phyloP scores from a whole-genome alignment of 2,113 vertebrate genomes.

The Lagopus muta region DNA sequence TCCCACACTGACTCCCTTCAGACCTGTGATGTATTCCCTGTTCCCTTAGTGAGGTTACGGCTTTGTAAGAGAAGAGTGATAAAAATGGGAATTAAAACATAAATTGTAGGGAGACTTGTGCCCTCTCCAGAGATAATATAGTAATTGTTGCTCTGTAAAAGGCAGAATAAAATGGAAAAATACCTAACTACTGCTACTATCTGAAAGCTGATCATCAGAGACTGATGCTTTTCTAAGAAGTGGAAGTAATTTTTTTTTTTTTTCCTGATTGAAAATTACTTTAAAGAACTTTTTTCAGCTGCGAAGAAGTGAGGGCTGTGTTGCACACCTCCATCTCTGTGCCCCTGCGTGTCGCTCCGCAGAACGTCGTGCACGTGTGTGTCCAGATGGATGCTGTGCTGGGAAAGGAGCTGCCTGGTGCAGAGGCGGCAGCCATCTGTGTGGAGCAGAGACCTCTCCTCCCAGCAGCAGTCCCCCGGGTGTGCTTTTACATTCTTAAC shows the following conservation, averaged over 20 bases:
- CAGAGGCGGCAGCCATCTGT: background rate
- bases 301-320: background rate
- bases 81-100: slow-evolving; percentile 1
- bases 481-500: background rate
- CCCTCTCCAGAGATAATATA: background rate
- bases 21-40: background rate
- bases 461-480: background rate
- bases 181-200: background rate
- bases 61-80: background rate
- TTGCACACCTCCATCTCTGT: background rate
- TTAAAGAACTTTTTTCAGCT: background rate
- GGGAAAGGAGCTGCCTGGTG: background rate
- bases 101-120: background rate
- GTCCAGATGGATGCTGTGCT: background rate
- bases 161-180: background rate
- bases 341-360: background rate
- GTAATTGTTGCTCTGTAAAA: accelerated
- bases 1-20: background rate
- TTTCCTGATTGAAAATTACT: background rate
- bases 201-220: background rate
- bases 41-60: background rate
- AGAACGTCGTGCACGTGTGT: accelerated
- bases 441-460: background rate
- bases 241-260: background rate
- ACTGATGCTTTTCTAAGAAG: background rate